phyloP scores from a whole-genome alignment of 2,888 invertebrate species.

The Tachina lurida region DNA sequence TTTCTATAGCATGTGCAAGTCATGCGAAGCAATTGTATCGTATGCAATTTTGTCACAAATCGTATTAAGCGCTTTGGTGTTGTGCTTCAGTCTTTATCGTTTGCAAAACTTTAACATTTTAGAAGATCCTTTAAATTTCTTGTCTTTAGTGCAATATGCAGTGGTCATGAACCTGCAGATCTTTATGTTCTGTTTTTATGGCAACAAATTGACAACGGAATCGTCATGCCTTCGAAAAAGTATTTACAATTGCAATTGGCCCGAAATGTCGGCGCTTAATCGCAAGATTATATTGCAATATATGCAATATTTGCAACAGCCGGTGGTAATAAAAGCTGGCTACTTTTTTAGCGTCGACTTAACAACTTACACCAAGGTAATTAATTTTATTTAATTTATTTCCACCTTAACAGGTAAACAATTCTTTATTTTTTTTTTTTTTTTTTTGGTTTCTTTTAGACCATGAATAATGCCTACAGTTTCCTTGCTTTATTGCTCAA shows the following conservation, averaged over 20 bases:
- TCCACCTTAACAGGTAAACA: neutral
- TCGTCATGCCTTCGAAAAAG: slow-evolving; percentile 75
- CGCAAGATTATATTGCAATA: slow-evolving; percentile 75
- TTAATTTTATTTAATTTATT: slow-evolving; percentile 5
- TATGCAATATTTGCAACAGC: slow-evolving; percentile 78
- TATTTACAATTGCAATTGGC: slow-evolving; percentile 78
- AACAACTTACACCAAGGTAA: slow-evolving; percentile 78
- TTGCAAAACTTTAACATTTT: slow-evolving; percentile 73
- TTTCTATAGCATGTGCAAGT: slow-evolving; percentile 47
- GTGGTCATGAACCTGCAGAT: slow-evolving; percentile 78
- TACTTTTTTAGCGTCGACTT: slow-evolving; percentile 78
- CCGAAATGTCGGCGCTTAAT: slow-evolving; percentile 74
- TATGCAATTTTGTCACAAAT: slow-evolving; percentile 77
- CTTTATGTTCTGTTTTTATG: slow-evolving; percentile 80
- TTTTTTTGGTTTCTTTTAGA: slow-evolving; percentile 72
- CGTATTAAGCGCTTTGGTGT: slow-evolving; percentile 77
- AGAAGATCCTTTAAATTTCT: slow-evolving; percentile 72
- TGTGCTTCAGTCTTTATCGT: slow-evolving; percentile 79
- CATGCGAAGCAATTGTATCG: slow-evolving; percentile 75
- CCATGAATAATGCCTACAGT: slow-evolving; percentile 80
- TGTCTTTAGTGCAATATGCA: slow-evolving; percentile 74
- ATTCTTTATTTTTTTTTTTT: neutral
- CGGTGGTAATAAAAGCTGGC: slow-evolving; percentile 77
- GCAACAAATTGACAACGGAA: slow-evolving; percentile 77
- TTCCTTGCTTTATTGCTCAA: slow-evolving; percentile 79